Base-by-base conservation (phyloP, 1,140 invertebrate genomes). In the Dermatophagoides farinae region DNA sequence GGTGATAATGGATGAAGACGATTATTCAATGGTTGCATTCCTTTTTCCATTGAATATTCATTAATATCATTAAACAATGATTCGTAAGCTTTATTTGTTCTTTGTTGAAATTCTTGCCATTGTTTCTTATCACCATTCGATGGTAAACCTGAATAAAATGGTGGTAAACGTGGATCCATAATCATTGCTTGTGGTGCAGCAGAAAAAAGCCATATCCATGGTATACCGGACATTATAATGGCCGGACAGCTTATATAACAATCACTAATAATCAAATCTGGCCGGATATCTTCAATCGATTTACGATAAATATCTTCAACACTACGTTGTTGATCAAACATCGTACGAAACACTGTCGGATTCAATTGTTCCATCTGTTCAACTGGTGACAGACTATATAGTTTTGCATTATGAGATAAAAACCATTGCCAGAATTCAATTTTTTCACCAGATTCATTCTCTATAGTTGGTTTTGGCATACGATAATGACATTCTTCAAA, bases 1-100 rank as follows among this genome's bases (percentile, higher is more conserved):
- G 60, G 37, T 16, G 60, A 61, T 12, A 57, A 37, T 18, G 54
- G 54, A 44, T 57, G 54, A 11, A 57, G 16, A n/a, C 39, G 54
- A 20, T 52, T 16, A 23, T 39, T 6, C 38, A 57, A 4, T 5
- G 38, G 12, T 44, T 37, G 1, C 12, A 12, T 25, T 4, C 25
- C 54, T 14, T 44, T 43, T 16, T 12, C 25, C 22, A 16, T 20
- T 12, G 10, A 18, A 12, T n/a, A n/a, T 44, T 39, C 2, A 22
- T 41, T 57, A 22, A 31, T 25, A 22, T 23, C 12, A 14, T 57
- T 39, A 22, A 12, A 4, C 22, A 57, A 44, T 22, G 25, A 1
- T 4, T 1, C 2, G 12, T 54, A 25, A n/a, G 20, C 20, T 25
- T 37, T 8, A 20, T 18, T 14, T 4, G 39, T n/a, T 44, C 25